phyloP scores from a whole-genome alignment of 2,113 vertebrate species.

The Gnathonemus longibarbis region DNA sequence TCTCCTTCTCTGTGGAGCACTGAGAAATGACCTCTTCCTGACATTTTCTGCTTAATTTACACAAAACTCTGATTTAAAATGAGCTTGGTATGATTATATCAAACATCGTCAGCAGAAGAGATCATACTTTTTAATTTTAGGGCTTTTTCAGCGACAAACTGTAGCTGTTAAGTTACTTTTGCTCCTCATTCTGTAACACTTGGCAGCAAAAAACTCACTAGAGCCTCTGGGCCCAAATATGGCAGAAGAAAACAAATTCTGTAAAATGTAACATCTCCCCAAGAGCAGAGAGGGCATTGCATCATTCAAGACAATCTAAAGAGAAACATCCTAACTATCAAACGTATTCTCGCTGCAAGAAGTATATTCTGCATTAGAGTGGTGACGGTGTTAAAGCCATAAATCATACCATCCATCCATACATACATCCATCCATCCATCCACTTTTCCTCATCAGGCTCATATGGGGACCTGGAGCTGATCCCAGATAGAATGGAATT shows the following conservation, averaged over 20 bases:
- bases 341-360: neutral
- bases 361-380: neutral
- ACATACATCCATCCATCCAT: neutral
- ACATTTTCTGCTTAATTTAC: neutral
- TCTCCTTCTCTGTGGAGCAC: neutral
- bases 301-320: neutral
- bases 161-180: neutral
- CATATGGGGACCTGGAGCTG: neutral
- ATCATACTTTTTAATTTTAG: neutral
- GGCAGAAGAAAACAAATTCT: neutral
- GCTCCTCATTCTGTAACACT: neutral
- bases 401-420: neutral
- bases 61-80: neutral
- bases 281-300: neutral
- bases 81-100: neutral
- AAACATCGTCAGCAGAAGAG: neutral
- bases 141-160: neutral
- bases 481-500: neutral
- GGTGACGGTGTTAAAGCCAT: neutral
- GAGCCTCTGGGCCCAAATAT: slow-evolving; percentile 11
- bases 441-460: neutral
- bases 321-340: neutral
- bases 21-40: neutral
- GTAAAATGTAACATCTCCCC: neutral
- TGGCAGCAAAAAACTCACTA: slow-evolving; percentile 1